phyloP scores from a whole-genome alignment of 2,797 vertebrate genomes.

The Malurus splendens region DNA sequence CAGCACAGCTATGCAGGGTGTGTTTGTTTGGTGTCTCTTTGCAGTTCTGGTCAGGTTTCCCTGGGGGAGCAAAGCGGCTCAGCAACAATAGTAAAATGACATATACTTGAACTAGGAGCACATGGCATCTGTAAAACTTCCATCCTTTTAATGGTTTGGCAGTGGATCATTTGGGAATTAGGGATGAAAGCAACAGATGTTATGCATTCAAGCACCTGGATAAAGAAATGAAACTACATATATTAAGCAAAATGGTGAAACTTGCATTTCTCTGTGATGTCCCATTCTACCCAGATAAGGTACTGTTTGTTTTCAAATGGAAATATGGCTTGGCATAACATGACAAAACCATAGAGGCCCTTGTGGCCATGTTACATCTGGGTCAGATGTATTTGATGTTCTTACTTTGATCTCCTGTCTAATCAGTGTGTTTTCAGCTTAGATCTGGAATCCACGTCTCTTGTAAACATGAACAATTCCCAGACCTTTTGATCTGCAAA shows the following conservation, averaged over 20 bases:
- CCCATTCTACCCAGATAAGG: constrained; percentile 31
- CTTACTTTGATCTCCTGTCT: constrained; percentile 75
- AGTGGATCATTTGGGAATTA: constrained; percentile 34
- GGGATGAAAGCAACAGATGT: constrained; percentile 52
- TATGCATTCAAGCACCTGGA: constrained; percentile 43
- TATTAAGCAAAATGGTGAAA: background rate
- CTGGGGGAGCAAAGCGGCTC: background rate
- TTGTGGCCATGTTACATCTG: constrained; percentile 57
- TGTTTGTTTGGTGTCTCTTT: background rate
- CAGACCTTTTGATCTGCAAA: constrained; percentile 75
- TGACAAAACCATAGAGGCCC: constrained; percentile 29
- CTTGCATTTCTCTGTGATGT: constrained; percentile 24
- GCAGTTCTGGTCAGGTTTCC: background rate
- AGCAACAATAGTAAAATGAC: background rate
- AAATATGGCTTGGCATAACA: constrained; percentile 50
- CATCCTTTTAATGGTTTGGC: constrained; percentile 14
- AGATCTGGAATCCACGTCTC: constrained; percentile 69
- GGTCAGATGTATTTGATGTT: constrained; percentile 72
- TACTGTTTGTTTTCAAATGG: constrained; percentile 55
- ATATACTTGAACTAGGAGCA: background rate
- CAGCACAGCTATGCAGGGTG: background rate
- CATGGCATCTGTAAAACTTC: constrained; percentile 13
- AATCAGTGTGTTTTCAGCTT: constrained; percentile 64
- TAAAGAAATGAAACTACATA: constrained; percentile 19
- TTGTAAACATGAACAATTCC: constrained; percentile 67